Conservation (phyloP, 2,888 invertebrate genomes). For the Drosophila emarginata region DNA sequence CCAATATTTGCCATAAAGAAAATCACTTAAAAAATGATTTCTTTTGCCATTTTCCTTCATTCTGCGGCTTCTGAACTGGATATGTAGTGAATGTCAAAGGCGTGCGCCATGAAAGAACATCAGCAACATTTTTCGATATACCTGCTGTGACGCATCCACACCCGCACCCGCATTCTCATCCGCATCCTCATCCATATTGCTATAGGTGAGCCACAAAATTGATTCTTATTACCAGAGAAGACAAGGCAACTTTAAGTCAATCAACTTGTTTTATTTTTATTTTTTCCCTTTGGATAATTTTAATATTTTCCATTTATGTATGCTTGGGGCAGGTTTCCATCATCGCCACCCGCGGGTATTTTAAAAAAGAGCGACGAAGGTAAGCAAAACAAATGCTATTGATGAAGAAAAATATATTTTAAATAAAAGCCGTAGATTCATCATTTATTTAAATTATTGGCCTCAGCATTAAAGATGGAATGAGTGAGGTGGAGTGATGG, state of each 20-base stretch:
- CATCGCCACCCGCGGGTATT: constrained; percentile 81
- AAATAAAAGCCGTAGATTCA: constrained; percentile 53
- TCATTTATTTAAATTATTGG: constrained; percentile 78
- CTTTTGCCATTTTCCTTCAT: constrained; percentile 23
- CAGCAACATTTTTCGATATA: constrained; percentile 83
- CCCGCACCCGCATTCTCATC: constrained; percentile 71
- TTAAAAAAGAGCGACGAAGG: constrained; percentile 82
- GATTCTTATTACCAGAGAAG: constrained; percentile 40
- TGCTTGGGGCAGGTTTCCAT: constrained; percentile 75
- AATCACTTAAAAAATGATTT: constrained; percentile 24
- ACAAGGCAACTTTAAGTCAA: constrained; percentile 69
- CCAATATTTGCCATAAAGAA: constrained; percentile 1
- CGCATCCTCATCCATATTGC: constrained; percentile 74
- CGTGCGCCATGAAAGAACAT: constrained; percentile 82
- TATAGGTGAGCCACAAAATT: constrained; percentile 79
- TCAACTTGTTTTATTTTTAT: constrained; percentile 34
- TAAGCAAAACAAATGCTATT: constrained; percentile 62
- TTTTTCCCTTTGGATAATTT: constrained; percentile 31
- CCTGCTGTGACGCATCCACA: constrained; percentile 82
- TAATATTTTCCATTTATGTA: constrained; percentile 46
- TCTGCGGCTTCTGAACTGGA: background rate
- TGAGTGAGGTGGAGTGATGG: constrained; percentile 1
- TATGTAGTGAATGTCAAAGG: constrained; percentile 82
- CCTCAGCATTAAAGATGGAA: background rate
- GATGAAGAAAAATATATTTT: constrained; percentile 52